Evolutionary conservation across 2,113 vertebrate genomes (phyloP), one percentile per base, ranked within the genome.

Genomic region (Euleptes europaea): DNA sequence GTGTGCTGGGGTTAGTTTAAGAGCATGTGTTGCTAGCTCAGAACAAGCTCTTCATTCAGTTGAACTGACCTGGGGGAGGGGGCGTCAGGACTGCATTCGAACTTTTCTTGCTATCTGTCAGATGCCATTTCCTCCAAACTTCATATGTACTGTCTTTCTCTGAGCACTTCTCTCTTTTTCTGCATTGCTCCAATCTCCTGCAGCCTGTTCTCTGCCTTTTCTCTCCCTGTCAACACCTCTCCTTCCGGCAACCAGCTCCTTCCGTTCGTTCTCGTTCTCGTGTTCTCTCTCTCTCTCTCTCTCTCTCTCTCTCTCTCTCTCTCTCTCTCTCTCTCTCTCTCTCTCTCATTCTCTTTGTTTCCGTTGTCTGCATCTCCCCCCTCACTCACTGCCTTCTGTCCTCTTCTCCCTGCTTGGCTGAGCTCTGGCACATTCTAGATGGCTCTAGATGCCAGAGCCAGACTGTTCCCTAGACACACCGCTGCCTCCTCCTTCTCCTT

Each of bases 341-440:
- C 3, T 65, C 71, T 26, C 15, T 28, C 26, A 71, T 49, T 69
- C n/a, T 21, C 71, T 4, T 2, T 44, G 40, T 74, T 74, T 49
- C 67, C 28, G 0, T 11, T 35, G 44, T 33, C 63, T 15, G 7
- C 3, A 14, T 21, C 71, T 70, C 11, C 3, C 14, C 9, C 35
- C 28, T 60, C 28, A 26, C 31, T 40, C 47, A 1, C 19, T 70
- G 23, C 26, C 33, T 35, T 21, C 60, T 10, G 28, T 71, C 67
- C 31, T 3, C 49, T 21, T 49, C 10, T 70, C 23, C 63, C 38
- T 80, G 51, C 79, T 57, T 47, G 65, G 23, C 38, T 60, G 76
- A 79, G 40, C 66, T 79, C 76, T 79, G 84, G 66, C 84, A 72
- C 28, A 35, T 63, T 77, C 73, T 63, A 57, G 66, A 23, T 71